Evolutionary conservation across 2,797 vertebrate species (phyloP).

Genomic region (Polyboroides typus): DNA sequence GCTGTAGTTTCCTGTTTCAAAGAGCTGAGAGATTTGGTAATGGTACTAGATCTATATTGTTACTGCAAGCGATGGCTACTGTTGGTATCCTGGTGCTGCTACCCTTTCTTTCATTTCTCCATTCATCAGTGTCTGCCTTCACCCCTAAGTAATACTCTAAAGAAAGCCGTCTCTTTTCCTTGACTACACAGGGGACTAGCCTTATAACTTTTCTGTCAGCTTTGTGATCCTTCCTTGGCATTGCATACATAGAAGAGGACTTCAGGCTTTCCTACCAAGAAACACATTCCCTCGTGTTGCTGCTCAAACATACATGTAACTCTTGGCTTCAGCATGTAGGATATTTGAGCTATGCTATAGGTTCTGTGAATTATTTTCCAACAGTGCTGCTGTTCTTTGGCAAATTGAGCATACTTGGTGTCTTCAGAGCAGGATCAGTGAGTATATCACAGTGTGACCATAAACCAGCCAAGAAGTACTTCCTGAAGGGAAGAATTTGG

Average conservation of each 20-base stretch:
- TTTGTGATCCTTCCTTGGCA: background rate
- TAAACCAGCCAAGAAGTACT: background rate
- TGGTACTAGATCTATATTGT: background rate
- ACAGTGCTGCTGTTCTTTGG: background rate
- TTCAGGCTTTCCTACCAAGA: background rate
- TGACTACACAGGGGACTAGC: background rate
- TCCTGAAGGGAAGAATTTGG: background rate
- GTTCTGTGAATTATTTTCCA: background rate
- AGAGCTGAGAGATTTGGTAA: background rate
- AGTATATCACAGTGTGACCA: background rate
- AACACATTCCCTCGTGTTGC: fast-evolving
- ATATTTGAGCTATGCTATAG: background rate
- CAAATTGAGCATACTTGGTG: background rate
- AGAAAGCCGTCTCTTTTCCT: background rate
- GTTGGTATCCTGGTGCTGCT: background rate
- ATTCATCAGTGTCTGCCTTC: background rate
- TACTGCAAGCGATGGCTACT: background rate
- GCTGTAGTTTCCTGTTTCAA: background rate
- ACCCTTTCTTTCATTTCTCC: background rate
- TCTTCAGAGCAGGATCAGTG: background rate
- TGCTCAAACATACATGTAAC: background rate
- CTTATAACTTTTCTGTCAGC: background rate
- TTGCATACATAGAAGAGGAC: background rate
- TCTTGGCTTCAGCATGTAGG: background rate
- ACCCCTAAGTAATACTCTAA: background rate